phyloP scores from a whole-genome alignment of 2,113 vertebrate species.

The Murina feae region DNA sequence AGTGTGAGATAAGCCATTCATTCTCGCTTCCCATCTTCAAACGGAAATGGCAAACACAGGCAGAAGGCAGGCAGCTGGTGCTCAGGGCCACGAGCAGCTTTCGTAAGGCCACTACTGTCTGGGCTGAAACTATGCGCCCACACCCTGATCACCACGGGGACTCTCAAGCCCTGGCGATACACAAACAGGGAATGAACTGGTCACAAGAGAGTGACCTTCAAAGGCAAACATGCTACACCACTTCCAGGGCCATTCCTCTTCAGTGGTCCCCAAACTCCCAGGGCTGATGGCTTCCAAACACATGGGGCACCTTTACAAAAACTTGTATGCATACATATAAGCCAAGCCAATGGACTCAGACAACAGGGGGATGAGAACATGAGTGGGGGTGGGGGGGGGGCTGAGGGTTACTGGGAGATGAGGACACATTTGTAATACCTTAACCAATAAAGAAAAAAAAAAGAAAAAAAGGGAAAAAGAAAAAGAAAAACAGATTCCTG shows the following conservation, averaged over 20 bases:
- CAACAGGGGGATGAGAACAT: too few species aligned
- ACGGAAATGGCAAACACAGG: neutral
- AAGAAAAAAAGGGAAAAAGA: too few species aligned
- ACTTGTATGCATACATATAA: too few species aligned
- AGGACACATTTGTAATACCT: too few species aligned
- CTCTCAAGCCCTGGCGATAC: neutral
- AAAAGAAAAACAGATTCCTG: too few species aligned
- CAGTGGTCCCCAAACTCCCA: neutral
- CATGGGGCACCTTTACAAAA: neutral
- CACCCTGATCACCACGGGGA: neutral
- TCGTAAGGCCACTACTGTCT: neutral
- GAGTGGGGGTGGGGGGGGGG: too few species aligned
- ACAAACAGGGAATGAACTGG: neutral
- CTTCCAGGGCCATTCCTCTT: neutral
- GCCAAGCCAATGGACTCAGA: too few species aligned
- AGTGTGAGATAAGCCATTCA: neutral
- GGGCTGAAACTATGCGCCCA: rapidly evolving
- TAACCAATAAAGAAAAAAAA: too few species aligned
- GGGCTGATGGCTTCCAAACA: neutral
- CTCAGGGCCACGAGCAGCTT: rapidly evolving
- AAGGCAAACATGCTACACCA: neutral
- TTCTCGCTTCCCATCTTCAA: neutral
- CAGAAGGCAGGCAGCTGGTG: neutral
- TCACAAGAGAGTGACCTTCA: too few species aligned
- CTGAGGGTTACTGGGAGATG: too few species aligned